A percentile compares a stretch with the other conserved stretches of the same genome.
phyloP scores from a whole-genome alignment of 2,113 vertebrate species.

The Lampris incognitus region DNA sequence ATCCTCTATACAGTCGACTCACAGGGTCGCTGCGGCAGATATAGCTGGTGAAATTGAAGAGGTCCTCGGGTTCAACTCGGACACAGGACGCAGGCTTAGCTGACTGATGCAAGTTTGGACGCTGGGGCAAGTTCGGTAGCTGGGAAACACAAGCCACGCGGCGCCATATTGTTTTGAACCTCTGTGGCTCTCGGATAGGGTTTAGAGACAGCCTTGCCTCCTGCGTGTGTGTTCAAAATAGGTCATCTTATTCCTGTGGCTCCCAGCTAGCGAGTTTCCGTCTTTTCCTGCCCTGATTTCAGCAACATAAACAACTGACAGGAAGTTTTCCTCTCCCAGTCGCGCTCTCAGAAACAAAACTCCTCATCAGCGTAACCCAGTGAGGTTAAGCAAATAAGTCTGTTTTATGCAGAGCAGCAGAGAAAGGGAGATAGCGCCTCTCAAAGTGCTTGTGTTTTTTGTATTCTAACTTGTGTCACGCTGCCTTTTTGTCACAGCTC shows the following conservation, averaged over 20 bases:
- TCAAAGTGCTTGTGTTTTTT: conserved; percentile 46
- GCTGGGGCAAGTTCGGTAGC: neutral
- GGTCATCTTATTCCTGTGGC: conserved; percentile 68
- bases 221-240: conserved; percentile 67
- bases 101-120: conserved; percentile 1
- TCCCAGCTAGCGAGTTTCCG: conserved; percentile 42
- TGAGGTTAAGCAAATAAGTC: conserved; percentile 72
- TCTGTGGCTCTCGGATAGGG: conserved; percentile 42
- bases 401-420: conserved; percentile 58
- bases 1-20: neutral
- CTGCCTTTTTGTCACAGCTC: conserved; percentile 22
- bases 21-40: neutral
- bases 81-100: neutral
- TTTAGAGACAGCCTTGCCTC: conserved; percentile 39
- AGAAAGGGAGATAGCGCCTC: conserved; percentile 1
- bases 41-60: neutral
- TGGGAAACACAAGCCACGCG: neutral
- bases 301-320: conserved; percentile 75
- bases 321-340: conserved; percentile 31
- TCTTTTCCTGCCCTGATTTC: conserved; percentile 74
- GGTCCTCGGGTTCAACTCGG: neutral
- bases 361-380: conserved; percentile 59
- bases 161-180: conserved; percentile 4
- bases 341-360: conserved; percentile 57
- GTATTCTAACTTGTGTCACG: conserved; percentile 51